A percentile compares a stretch with the other conserved stretches of the same genome.
Conservation (phyloP, 2,888 invertebrate genomes). For the Ommatoiulus sabulosus region DNA sequence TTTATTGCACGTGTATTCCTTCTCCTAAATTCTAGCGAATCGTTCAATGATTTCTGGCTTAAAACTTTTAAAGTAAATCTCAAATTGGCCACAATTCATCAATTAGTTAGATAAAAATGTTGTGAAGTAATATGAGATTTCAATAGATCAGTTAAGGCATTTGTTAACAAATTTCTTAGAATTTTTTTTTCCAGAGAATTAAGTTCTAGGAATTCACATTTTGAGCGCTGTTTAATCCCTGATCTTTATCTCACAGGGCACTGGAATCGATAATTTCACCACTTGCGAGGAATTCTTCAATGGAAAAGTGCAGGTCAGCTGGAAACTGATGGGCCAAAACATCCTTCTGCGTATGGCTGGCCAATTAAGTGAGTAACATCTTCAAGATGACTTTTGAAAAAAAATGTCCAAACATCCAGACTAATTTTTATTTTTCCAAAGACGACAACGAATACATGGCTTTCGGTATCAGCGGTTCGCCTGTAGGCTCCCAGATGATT, state of each 20-base stretch:
- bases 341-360: constrained; percentile 84
- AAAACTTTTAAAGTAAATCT: no score
- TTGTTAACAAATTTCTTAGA: no score
- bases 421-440: constrained; percentile 44
- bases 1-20: no score
- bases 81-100: no score
- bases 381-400: not conserved
- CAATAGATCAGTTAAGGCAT: no score
- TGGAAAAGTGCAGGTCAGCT: constrained; percentile 85
- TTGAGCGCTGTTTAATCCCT: not conserved
- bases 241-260: constrained; percentile 26
- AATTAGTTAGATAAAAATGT: no score
- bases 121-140: no score
- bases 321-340: constrained; percentile 81
- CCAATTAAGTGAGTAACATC: constrained; percentile 48
- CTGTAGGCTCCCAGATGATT: constrained; percentile 62
- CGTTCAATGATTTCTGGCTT: no score
- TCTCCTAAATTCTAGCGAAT: no score
- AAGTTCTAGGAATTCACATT: not conserved
- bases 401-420: no score
- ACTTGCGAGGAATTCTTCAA: constrained; percentile 89
- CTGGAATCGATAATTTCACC: constrained; percentile 67
- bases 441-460: constrained; percentile 86
- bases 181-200: no score
- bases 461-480: constrained; percentile 85